Percentiles rank a stretch among this genome's conserved stretches.
These are phyloP conservation scores for Diaperis boleti DNA, from an alignment of 2,888 invertebrate species.

Conservation along the genomic window DNA sequence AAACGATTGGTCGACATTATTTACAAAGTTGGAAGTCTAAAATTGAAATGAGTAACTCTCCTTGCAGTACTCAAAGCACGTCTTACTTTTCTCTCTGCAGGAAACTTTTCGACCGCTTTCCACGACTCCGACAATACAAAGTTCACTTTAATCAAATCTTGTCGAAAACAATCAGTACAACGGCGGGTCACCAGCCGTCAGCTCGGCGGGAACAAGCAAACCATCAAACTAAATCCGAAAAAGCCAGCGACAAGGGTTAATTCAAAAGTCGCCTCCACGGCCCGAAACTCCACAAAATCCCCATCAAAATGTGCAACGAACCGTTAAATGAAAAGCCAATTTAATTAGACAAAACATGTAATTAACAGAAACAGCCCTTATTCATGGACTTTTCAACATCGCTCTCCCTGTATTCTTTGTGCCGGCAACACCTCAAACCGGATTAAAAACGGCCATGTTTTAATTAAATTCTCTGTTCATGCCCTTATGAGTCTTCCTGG, in stretches of 20 bases:
- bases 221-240: slow-evolving; percentile 3
- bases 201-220: no score
- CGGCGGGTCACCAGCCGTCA: no score
- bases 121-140: no score
- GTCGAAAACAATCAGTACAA: no score
- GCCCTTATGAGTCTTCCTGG: not conserved
- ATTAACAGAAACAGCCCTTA: slow-evolving; percentile 57
- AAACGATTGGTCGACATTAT: no score
- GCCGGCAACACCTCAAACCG: slow-evolving; percentile 21
- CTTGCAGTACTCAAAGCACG: no score
- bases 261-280: slow-evolving; percentile 19
- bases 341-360: slow-evolving; percentile 63
- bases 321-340: slow-evolving; percentile 63
- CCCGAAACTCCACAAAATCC: slow-evolving; percentile 48
- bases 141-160: no score
- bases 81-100: no score
- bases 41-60: no score
- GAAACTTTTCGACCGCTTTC: no score
- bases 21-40: no score
- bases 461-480: slow-evolving; percentile 28
- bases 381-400: slow-evolving; percentile 36
- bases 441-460: slow-evolving; percentile 28
- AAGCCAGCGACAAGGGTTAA: slow-evolving; percentile 44
- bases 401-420: slow-evolving; percentile 11
- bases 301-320: slow-evolving; percentile 59